These are phyloP conservation scores for Microtus richardsoni DNA, from an alignment of 2,113 vertebrate species.

Conservation along the genomic window DNA sequence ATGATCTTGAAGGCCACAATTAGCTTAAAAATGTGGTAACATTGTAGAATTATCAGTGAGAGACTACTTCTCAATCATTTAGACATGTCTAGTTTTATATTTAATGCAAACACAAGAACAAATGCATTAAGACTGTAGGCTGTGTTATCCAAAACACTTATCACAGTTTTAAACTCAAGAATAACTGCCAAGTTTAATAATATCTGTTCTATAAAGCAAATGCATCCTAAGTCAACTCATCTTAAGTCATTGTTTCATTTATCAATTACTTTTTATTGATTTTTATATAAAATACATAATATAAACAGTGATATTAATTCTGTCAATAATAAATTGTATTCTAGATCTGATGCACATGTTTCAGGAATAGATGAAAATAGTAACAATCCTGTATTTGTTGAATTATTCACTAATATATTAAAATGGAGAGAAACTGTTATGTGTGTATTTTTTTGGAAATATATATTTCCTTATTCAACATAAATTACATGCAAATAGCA, in stretches of 20 bases:
- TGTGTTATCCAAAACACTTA: background rate
- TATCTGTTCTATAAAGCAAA: background rate
- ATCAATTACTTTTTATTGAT: conserved; percentile 51
- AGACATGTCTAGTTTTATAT: background rate
- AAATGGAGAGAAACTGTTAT: conserved; percentile 14
- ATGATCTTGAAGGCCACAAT: background rate
- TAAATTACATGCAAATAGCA: conserved; percentile 28
- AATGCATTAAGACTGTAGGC: background rate
- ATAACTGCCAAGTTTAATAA: background rate
- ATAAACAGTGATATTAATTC: conserved; percentile 35
- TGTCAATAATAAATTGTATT: conserved; percentile 13
- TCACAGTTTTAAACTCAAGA: background rate
- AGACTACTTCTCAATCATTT: background rate
- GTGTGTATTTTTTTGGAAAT: background rate
- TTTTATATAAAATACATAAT: conserved; percentile 41
- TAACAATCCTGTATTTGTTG: background rate
- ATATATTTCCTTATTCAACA: background rate
- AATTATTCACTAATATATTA: background rate
- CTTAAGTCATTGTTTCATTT: conserved; percentile 6
- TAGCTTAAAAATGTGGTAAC: background rate
- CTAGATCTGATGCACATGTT: background rate
- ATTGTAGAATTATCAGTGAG: conserved; percentile 10
- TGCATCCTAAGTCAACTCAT: background rate
- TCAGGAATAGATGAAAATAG: conserved; percentile 38
- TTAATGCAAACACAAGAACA: background rate